Evolutionary conservation across 2,888 invertebrate species (phyloP).

Genomic region (Ectemnius continuus): DNA sequence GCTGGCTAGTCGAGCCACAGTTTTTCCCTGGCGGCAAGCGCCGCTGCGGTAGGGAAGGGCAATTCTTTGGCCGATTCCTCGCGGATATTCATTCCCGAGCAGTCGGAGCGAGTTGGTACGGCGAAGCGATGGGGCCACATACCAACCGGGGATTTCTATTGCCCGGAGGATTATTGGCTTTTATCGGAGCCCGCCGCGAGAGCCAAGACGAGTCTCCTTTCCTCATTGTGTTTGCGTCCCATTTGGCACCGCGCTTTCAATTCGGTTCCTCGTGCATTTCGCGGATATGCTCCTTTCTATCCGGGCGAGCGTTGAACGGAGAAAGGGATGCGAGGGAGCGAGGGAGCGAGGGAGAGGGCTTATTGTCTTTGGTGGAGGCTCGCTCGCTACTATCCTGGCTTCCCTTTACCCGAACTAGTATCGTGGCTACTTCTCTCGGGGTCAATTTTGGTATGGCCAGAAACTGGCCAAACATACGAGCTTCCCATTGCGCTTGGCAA

Average conservation of each 20-base stretch:
- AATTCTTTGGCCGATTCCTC: too few species aligned
- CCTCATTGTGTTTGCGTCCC: slow-evolving; percentile 71
- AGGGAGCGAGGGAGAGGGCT: slow-evolving; percentile 38
- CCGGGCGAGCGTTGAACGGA: not conserved
- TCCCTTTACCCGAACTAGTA: too few species aligned
- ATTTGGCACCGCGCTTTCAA: slow-evolving; percentile 71
- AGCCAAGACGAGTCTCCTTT: slow-evolving; percentile 64
- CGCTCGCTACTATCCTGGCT: too few species aligned
- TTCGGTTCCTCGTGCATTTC: slow-evolving; percentile 64
- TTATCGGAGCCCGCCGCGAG: slow-evolving; percentile 66
- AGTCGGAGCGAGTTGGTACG: not conserved
- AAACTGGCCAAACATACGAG: slow-evolving; percentile 23
- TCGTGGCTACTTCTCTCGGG: slow-evolving; percentile 5
- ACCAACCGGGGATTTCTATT: slow-evolving; percentile 60
- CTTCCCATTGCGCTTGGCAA: slow-evolving; percentile 33
- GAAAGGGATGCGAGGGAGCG: too few species aligned
- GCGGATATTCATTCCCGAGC: not conserved
- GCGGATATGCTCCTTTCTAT: slow-evolving; percentile 58
- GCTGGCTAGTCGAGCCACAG: too few species aligned
- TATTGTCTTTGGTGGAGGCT: slow-evolving; percentile 63
- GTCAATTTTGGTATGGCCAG: slow-evolving; percentile 52
- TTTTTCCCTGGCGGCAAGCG: too few species aligned
- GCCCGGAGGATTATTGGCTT: slow-evolving; percentile 71
- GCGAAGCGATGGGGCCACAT: slow-evolving; percentile 9
- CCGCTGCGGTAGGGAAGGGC: too few species aligned